Percentiles rank a stretch among this genome's conserved stretches.
These are phyloP conservation scores for Drosophila imparisetae DNA, from an alignment of 2,888 invertebrate genomes.

Conservation along the genomic window DNA sequence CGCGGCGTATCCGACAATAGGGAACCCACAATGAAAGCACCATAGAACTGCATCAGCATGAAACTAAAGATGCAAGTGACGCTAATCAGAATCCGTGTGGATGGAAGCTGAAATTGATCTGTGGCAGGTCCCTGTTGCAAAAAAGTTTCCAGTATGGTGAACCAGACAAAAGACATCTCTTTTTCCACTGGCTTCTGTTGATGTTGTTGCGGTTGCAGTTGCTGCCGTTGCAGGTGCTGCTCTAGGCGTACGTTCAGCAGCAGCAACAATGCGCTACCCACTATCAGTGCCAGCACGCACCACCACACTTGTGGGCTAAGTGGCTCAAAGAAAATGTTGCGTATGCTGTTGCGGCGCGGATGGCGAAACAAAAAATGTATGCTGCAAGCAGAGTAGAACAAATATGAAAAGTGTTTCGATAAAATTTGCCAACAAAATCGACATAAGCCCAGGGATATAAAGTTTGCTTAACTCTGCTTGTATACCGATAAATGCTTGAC, in stretches of 20 bases:
- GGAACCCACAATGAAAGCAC: slow-evolving; percentile 83
- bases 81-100: slow-evolving; percentile 78
- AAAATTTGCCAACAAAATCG: background rate
- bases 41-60: slow-evolving; percentile 82
- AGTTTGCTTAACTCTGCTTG: background rate
- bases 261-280: slow-evolving; percentile 63
- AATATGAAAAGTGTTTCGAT: background rate
- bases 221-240: slow-evolving; percentile 19
- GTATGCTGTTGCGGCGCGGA: slow-evolving; percentile 77
- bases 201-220: background rate
- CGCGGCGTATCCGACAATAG: slow-evolving; percentile 77
- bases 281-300: slow-evolving; percentile 70
- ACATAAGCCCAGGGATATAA: background rate
- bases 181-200: slow-evolving; percentile 44
- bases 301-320: slow-evolving; percentile 79
- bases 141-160: slow-evolving; percentile 79
- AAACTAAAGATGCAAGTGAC: slow-evolving; percentile 78
- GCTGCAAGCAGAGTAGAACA: slow-evolving; percentile 46
- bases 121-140: slow-evolving; percentile 81
- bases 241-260: slow-evolving; percentile 72
- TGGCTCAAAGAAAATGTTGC: slow-evolving; percentile 83
- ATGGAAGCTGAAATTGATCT: slow-evolving; percentile 68
- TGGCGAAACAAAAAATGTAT: slow-evolving; percentile 82
- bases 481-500: background rate
- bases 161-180: slow-evolving; percentile 70